Conservation (phyloP, 2,797 vertebrate species). For the Selene dorsalis region DNA sequence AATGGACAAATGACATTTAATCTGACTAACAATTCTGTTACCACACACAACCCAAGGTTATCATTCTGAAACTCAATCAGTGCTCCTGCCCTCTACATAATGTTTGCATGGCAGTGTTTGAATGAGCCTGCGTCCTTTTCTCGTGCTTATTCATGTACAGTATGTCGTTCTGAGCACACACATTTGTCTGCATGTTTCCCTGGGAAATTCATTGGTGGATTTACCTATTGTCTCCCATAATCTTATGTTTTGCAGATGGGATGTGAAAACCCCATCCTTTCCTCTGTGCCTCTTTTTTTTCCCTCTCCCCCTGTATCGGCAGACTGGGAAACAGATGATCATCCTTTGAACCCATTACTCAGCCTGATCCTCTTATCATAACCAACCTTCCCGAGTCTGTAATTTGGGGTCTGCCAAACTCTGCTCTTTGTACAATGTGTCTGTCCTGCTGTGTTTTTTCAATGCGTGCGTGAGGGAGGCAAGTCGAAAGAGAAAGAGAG, state of each 20-base stretch:
- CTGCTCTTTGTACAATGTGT: constrained; percentile 68
- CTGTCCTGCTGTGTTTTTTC: constrained; percentile 44
- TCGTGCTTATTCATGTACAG: constrained; percentile 39
- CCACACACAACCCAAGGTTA: constrained; percentile 50
- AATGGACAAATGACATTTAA: constrained; percentile 63
- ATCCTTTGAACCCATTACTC: constrained; percentile 84
- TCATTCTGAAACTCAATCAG: neutral
- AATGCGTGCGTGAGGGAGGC: constrained; percentile 30
- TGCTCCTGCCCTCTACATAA: neutral
- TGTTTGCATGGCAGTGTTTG: constrained; percentile 9
- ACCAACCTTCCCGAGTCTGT: constrained; percentile 78
- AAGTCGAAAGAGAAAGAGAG: constrained; percentile 49
- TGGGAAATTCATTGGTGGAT: constrained; percentile 67
- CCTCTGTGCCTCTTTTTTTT: constrained; percentile 44
- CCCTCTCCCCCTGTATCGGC: constrained; percentile 59
- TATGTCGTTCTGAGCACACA: constrained; percentile 26
- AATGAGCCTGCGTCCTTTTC: constrained; percentile 37
- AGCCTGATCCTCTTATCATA: constrained; percentile 84
- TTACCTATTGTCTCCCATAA: constrained; percentile 81
- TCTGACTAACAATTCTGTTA: constrained; percentile 48
- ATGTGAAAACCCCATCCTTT: constrained; percentile 64
- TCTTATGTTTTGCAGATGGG: constrained; percentile 81
- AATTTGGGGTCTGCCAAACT: constrained; percentile 80
- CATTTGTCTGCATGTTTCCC: constrained; percentile 54
- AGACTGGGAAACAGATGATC: constrained; percentile 80